phyloP scores from a whole-genome alignment of 1,140 invertebrate genomes.

The Panulirus ornatus region DNA sequence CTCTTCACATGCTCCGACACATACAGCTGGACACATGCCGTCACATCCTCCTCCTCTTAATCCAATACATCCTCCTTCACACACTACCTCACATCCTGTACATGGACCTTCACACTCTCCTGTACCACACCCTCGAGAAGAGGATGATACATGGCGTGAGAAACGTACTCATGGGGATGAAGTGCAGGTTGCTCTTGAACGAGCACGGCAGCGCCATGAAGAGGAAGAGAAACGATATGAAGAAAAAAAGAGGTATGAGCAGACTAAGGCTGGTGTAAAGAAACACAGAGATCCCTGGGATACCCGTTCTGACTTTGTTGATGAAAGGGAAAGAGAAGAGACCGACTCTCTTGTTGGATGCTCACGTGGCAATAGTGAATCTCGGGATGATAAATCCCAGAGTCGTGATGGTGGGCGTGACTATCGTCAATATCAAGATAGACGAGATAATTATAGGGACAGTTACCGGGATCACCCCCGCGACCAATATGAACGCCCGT shows the following conservation, averaged over 20 bases:
- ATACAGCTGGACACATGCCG: slow-evolving; percentile 7
- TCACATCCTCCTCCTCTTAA: slow-evolving; percentile 40
- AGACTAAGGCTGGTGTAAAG: slow-evolving; percentile 58
- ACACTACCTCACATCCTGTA: slow-evolving; percentile 36
- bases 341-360: not conserved
- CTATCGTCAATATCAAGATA: slow-evolving; percentile 62
- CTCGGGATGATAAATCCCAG: slow-evolving; percentile 52
- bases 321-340: slow-evolving; percentile 57
- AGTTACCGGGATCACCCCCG: slow-evolving; percentile 66
- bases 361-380: slow-evolving; percentile 52
- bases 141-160: slow-evolving; percentile 68
- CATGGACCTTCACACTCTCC: slow-evolving; percentile 46
- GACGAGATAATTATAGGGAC: slow-evolving; percentile 67
- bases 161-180: slow-evolving; percentile 59
- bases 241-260: slow-evolving; percentile 71
- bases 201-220: slow-evolving; percentile 66
- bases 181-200: slow-evolving; percentile 65
- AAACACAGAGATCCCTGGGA: slow-evolving; percentile 57
- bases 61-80: slow-evolving; percentile 41
- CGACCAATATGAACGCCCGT: slow-evolving; percentile 57
- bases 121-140: slow-evolving; percentile 40
- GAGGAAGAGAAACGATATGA: slow-evolving; percentile 72
- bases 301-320: slow-evolving; percentile 15
- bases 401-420: slow-evolving; percentile 64
- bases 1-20: slow-evolving; percentile 3